Base-by-base conservation (phyloP, 2,113 vertebrate species). In the Mungos mungo region DNA sequence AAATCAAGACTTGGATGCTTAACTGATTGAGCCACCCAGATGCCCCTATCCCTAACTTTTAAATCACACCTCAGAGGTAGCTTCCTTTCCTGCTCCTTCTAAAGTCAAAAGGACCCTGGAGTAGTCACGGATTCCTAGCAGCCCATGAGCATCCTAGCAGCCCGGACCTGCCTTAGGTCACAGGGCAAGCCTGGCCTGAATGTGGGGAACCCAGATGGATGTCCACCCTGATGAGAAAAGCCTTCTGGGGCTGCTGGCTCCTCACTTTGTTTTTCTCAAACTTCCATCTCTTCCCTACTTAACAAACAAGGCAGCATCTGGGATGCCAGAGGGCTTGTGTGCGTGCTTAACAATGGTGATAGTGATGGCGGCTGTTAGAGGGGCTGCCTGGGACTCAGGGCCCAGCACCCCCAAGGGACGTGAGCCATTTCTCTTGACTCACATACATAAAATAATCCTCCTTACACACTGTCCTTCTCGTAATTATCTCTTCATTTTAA, bases 21-120 rank as follows among this genome's bases (percentile, higher is more conserved):
- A 25, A 25, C 57, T 25, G 21, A 25, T 9, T 21, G 57, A 23
- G 21, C 57, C 57, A 25, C 57, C 57, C 57, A 25, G 57, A 21
- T 18, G 8, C 57, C 57, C 57, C 57, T 57, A 21, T 60, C 57
- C 57, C 57, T 60, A 60, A 60, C 57, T 60, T 60, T 18, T 50
- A 87, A 88, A 76, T 74, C 85, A 69, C n/a, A 63, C 52, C 81
- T 77, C 85, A 47, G 85, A 95, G n/a, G 35, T 25, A 80, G 38
- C 71, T 50, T 92, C 66, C 65, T 79, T 84, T 93, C 65, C 68
- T 69, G 82, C 90, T 95, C 50, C 35, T 96, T 95, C 57, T 54
- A 81, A 69, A 69, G 60, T 85, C 41, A 77, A 91, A 87, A 84
- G 65, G 81, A 50, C 47, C 38, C 33, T 31, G 0, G n/a, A 7